phyloP scores from a whole-genome alignment of 2,113 vertebrate genomes.

The Centropus bengalensis region DNA sequence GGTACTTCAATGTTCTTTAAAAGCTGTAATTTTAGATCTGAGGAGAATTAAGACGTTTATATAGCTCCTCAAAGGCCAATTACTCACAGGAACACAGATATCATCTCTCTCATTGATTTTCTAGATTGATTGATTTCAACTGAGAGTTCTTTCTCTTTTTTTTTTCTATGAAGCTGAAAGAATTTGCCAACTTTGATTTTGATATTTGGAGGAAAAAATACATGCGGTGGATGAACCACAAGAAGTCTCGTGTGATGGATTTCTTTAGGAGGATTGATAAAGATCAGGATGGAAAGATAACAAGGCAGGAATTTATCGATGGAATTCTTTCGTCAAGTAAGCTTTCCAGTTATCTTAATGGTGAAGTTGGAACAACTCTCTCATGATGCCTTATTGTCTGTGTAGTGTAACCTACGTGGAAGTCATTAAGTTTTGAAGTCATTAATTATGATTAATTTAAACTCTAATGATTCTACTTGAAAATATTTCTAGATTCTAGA shows the following conservation, averaged over 20 bases:
- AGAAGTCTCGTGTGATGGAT: conserved; percentile 98
- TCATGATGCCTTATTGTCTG: not conserved
- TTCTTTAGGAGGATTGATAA: conserved; percentile 99
- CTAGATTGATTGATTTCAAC: not conserved
- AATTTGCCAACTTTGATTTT: conserved; percentile 99
- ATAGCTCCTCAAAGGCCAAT: not conserved
- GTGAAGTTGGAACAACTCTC: not conserved
- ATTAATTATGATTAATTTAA: not conserved
- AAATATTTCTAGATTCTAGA: not conserved
- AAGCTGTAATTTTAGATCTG: not conserved
- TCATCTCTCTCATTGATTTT: not conserved
- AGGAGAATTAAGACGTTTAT: not conserved
- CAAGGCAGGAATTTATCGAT: conserved; percentile 97
- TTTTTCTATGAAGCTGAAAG: conserved; percentile 82
- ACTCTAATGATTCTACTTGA: not conserved
- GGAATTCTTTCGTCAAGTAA: conserved; percentile 98
- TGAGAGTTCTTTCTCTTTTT: not conserved
- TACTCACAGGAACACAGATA: not conserved
- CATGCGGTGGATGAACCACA: conserved; percentile 99
- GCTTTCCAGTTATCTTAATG: conserved; percentile 30
- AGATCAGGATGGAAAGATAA: conserved; percentile 98
- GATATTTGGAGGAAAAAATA: conserved; percentile 98
- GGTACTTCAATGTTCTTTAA: not conserved
- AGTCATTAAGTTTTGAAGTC: not conserved
- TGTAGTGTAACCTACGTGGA: not conserved